Percentiles rank a stretch among this genome's conserved stretches.
These are phyloP conservation scores for Isoperla grammatica DNA, from an alignment of 2,888 invertebrate species.

Conservation along the genomic window DNA sequence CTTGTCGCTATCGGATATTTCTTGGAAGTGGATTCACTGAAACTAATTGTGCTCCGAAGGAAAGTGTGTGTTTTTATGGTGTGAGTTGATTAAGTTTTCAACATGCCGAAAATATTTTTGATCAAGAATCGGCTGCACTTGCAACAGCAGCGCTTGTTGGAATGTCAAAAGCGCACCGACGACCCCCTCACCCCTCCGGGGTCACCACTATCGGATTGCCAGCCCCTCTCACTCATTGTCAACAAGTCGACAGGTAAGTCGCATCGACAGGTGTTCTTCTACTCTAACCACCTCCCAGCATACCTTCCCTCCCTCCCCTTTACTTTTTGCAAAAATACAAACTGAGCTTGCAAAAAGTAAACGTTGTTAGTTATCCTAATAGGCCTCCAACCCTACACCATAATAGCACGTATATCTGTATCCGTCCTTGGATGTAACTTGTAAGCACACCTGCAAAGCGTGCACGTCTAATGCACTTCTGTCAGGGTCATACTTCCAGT, in stretches of 20 bases:
- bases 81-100: conserved; percentile 31
- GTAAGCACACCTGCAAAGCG: neutral
- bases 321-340: conserved; percentile 14
- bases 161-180: conserved; percentile 65
- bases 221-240: conserved; percentile 49
- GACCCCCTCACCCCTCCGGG: conserved; percentile 43
- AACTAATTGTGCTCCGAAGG: no score
- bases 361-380: neutral
- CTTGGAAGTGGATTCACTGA: no score
- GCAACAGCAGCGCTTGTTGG: conserved; percentile 80
- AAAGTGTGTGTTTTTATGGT: conserved; percentile 12
- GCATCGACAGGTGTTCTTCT: no score
- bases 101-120: conserved; percentile 89
- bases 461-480: no score
- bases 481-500: no score
- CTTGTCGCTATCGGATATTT: no score
- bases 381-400: no score
- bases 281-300: neutral
- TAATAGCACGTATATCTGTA: no score
- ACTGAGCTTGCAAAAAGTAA: conserved; percentile 16
- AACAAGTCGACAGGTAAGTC: conserved; percentile 46
- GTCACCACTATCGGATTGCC: conserved; percentile 38
- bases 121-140: conserved; percentile 87
- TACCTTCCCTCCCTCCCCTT: neutral
- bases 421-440: neutral